Conservation (phyloP, 2,113 vertebrate genomes). For the Notarius lentiginosus region DNA sequence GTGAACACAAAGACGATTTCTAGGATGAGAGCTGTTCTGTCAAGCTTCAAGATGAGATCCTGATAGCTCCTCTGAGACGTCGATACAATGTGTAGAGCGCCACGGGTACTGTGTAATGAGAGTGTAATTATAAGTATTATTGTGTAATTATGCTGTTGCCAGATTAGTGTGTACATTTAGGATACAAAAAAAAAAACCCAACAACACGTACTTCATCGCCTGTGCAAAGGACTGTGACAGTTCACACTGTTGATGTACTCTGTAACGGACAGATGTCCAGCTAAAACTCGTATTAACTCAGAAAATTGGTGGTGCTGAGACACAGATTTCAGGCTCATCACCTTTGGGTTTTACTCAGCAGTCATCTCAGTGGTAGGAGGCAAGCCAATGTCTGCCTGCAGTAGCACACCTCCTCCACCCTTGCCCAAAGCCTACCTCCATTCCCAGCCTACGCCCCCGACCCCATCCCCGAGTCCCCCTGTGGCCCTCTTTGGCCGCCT, state of each 20-base stretch:
- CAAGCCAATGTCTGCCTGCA: conserved; percentile 95
- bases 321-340: conserved; percentile 33
- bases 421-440: conserved; percentile 88
- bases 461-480: conserved; percentile 81
- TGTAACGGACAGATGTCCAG: conserved; percentile 27
- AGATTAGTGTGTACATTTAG: background rate
- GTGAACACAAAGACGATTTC: background rate
- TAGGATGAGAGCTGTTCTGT: conserved; percentile 27
- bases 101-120: conserved; percentile 6
- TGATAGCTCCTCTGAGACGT: conserved; percentile 27
- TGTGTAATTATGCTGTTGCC: background rate
- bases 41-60: conserved; percentile 25
- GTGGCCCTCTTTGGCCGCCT: conserved; percentile 83
- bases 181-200: background rate
- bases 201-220: background rate
- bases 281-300: background rate
- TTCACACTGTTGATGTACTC: background rate
- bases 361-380: conserved; percentile 65
- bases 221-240: conserved; percentile 4
- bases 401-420: conserved; percentile 85
- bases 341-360: conserved; percentile 35
- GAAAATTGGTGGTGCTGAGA: conserved; percentile 19
- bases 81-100: conserved; percentile 9
- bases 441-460: conserved; percentile 75
- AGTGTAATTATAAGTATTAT: background rate